Percentiles rank a stretch among this genome's conserved stretches.
Evolutionary conservation across 2,888 invertebrate genomes (phyloP).

Genomic region (Elmis aenea): DNA sequence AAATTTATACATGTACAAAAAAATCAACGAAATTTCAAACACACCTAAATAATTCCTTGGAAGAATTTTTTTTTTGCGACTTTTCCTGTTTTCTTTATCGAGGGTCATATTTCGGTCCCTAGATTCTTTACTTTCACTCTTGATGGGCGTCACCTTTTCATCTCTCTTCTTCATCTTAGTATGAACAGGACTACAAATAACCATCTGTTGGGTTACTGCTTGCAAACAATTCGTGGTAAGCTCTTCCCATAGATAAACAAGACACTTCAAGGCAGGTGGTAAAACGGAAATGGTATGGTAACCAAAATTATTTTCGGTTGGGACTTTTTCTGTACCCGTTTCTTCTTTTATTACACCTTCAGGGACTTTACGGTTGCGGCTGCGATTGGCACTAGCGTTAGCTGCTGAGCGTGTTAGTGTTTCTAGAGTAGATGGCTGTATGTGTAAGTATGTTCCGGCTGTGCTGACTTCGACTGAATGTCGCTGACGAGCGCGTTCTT

Average conservation of each 20-base stretch:
- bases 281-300: constrained; percentile 66
- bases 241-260: constrained; percentile 89
- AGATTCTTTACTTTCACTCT: constrained; percentile 30
- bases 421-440: constrained; percentile 74
- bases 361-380: constrained; percentile 46
- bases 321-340: constrained; percentile 16
- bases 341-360: constrained; percentile 49
- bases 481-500: constrained; percentile 66
- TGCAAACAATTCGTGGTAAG: constrained; percentile 64
- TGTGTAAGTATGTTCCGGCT: constrained; percentile 67
- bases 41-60: constrained; percentile 41
- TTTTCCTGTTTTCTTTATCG: constrained; percentile 51
- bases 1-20: not conserved
- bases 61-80: constrained; percentile 55
- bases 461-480: constrained; percentile 81
- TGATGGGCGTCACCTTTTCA: constrained; percentile 28
- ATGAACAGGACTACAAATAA: constrained; percentile 53
- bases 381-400: constrained; percentile 72
- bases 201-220: constrained; percentile 59
- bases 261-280: constrained; percentile 81
- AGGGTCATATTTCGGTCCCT: constrained; percentile 43
- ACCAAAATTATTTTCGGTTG: constrained; percentile 37
- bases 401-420: constrained; percentile 71
- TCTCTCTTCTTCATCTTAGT: constrained; percentile 31
- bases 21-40: constrained; percentile 1